Conservation (phyloP, 2,113 vertebrate genomes). For the Thomomys bottae region DNA sequence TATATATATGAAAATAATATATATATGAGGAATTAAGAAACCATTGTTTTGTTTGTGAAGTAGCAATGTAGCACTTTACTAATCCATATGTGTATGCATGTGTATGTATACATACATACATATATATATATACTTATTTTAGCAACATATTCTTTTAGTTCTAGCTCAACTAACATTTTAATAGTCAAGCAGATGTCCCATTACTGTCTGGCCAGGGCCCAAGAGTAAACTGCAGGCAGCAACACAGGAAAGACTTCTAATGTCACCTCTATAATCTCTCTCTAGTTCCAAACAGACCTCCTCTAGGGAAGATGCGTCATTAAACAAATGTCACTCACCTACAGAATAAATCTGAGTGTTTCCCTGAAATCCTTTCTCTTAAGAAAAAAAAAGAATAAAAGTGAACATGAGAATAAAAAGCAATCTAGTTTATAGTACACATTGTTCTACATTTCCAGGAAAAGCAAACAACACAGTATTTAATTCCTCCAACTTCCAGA, state of each 20-base stretch:
- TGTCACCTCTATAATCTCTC: background rate
- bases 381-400: conserved; percentile 40
- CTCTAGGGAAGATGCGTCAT: conserved; percentile 69
- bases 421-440: background rate
- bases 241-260: conserved; percentile 48
- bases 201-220: conserved; percentile 52
- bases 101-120: too few relatives aligned
- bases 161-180: conserved; percentile 26
- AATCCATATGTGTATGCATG: too few relatives aligned
- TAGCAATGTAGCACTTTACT: background rate
- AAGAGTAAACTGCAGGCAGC: conserved; percentile 57
- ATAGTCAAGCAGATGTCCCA: conserved; percentile 48
- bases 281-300: conserved; percentile 24
- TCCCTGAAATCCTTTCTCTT: background rate
- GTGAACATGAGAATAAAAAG: background rate
- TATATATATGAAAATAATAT: too few relatives aligned
- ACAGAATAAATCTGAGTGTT: conserved; percentile 35
- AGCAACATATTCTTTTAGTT: background rate
- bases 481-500: background rate
- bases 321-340: conserved; percentile 53
- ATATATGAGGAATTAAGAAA: background rate
- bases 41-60: background rate
- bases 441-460: background rate
- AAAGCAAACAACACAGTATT: conserved; percentile 12
- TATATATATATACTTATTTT: background rate